A percentile compares a stretch with the other conserved stretches of the same genome.
Conservation (phyloP, 92 coral and sea anemone species). For the Galaxea fascicularis region DNA sequence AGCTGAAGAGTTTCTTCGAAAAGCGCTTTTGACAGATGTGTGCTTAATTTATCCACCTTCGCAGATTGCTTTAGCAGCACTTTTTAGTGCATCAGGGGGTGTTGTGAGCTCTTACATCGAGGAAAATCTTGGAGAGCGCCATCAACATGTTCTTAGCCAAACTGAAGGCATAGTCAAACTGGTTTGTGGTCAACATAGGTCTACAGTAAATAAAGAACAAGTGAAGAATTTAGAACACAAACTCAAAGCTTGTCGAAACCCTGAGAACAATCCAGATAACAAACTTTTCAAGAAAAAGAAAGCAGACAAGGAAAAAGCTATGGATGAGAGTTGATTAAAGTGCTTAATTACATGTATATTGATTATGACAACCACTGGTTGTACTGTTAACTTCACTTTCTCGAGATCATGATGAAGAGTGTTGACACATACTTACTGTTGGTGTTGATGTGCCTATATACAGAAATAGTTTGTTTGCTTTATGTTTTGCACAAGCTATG, state of each 20-base stretch:
- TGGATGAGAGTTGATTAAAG: constrained; percentile 38
- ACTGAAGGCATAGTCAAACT: constrained; percentile 40
- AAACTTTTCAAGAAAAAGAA: constrained; percentile 76
- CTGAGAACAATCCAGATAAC: constrained; percentile 90
- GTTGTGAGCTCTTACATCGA: constrained; percentile 52
- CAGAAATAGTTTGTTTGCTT: too few relatives aligned
- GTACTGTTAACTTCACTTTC: neutral
- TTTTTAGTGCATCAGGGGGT: constrained; percentile 71
- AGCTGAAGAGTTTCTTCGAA: constrained; percentile 84
- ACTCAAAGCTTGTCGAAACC: constrained; percentile 81
- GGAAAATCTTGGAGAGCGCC: constrained; percentile 72
- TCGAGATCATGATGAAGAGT: too few relatives aligned
- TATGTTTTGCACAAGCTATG: too few relatives aligned
- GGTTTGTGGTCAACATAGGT: constrained; percentile 42
- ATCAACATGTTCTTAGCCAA: constrained; percentile 46
- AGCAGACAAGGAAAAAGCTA: constrained; percentile 55
- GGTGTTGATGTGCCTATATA: too few relatives aligned
- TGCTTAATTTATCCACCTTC: constrained; percentile 87
- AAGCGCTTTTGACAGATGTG: constrained; percentile 77
- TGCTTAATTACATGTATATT: too few relatives aligned
- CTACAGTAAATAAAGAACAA: constrained; percentile 54
- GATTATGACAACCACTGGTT: neutral
- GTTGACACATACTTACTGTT: too few relatives aligned
- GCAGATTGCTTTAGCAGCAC: constrained; percentile 94
- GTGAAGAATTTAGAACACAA: constrained; percentile 78